Conservation (phyloP, 2,113 vertebrate genomes). For the Colossoma macropomum region DNA sequence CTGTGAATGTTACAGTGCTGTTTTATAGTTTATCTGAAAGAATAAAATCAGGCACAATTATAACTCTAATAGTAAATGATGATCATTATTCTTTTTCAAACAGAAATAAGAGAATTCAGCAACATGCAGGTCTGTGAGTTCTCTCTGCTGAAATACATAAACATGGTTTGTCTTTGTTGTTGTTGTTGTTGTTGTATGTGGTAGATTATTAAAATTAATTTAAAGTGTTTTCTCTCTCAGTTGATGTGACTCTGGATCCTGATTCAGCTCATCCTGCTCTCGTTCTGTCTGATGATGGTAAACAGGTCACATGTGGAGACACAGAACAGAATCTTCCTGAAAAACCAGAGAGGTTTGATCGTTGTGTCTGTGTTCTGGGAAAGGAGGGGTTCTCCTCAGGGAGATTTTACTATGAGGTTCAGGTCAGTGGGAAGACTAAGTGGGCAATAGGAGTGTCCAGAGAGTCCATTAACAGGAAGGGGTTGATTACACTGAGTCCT, state of each 20-base stretch:
- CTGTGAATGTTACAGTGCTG: too few relatives aligned
- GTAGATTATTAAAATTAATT: background rate
- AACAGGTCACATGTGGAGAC: slow-evolving; percentile 13
- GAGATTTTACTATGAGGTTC: slow-evolving; percentile 25
- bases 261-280: background rate
- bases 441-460: background rate
- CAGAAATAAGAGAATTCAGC: slow-evolving; percentile 14
- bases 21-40: too few relatives aligned
- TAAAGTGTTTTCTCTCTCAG: slow-evolving; percentile 5
- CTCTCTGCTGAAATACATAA: background rate
- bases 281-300: slow-evolving; percentile 3
- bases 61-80: background rate
- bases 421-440: slow-evolving; percentile 23
- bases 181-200: background rate
- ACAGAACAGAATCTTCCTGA: background rate
- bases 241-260: slow-evolving; percentile 2
- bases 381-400: slow-evolving; percentile 23
- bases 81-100: background rate
- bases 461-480: slow-evolving; percentile 15
- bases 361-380: background rate
- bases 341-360: background rate
- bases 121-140: slow-evolving; percentile 23
- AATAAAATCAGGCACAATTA: background rate
- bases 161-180: background rate
- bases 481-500: background rate